Base-by-base conservation (phyloP, 64 coral and sea anemone genomes). In the Pachyseris speciosa region DNA sequence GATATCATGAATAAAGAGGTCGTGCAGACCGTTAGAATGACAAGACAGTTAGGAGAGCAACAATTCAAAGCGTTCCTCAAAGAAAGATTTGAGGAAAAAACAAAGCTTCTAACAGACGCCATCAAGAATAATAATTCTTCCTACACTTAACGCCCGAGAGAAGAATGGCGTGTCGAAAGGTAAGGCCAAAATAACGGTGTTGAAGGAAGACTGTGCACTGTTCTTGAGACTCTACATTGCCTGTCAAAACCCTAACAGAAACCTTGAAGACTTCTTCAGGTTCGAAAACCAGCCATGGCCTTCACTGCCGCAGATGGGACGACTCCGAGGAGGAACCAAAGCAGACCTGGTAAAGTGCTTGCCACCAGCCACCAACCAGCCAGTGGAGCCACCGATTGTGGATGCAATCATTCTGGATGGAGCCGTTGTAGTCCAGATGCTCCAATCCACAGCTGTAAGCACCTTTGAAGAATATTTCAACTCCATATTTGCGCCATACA, bases 381-480 rank as follows among this genome's bases (percentile, higher is more conserved):
- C 58, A 84, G 58, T 51, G 47, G 45, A 57, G 51, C 76, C 57
- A 19, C 76, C 76, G 53, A 80, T n/a, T 60, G 48, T 81, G 77
- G 77, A 60, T 39, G 77, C 52, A 68, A 86, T 51, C 36, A 69
- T 86, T 86, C 64, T 86, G 7, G 83, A 86, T 69, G 61, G 83
- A 44, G 61, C 39, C 25, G 64, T 67, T 43, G 61, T 70, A 28
- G 83, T 86, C 30, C 83, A 68, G 60, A 86, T 86, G 83, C 64
- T 86, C 60, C 59, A 67, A 6, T 63, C 61, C 28, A 86, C 5
- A 68, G 83, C 83, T 47, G 83, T 70, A 12, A 41, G 61, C 59
- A 86, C 60, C 47, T 68, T 86, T 67, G 83, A 86, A 86, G 83
- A 86, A 24, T 68, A 86, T 42, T 70, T 70, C 27, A 37, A 86